Evolutionary conservation across 2,113 vertebrate species (phyloP).

Genomic region (Aldabrachelys gigantea): DNA sequence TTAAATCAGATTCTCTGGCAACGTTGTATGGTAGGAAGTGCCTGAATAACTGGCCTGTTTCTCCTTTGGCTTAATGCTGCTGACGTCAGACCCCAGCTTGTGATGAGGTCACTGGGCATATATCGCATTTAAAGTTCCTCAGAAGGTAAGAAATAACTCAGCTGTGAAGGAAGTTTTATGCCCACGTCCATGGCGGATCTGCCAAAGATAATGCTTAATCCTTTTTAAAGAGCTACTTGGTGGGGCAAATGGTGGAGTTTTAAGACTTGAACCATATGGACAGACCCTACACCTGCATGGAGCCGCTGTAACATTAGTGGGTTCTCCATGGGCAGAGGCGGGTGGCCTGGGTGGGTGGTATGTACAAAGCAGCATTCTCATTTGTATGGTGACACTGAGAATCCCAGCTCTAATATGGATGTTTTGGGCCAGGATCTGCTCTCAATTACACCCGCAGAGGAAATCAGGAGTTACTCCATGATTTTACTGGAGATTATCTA

Average conservation of each 20-base stretch:
- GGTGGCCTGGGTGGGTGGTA: background rate
- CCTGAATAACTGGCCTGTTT: constrained; percentile 22
- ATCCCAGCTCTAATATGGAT: fast-evolving
- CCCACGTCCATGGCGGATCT: fast-evolving
- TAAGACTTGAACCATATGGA: background rate
- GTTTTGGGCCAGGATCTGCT: background rate
- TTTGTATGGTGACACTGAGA: fast-evolving
- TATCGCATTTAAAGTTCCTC: constrained; percentile 57
- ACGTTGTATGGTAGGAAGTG: background rate
- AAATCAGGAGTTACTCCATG: constrained; percentile 22
- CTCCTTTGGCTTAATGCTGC: constrained; percentile 25
- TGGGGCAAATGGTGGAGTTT: background rate
- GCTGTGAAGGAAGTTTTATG: constrained; percentile 56
- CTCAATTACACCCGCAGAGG: background rate
- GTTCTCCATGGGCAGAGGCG: background rate
- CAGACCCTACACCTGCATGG: background rate
- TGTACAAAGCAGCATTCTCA: background rate
- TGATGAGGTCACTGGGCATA: constrained; percentile 51
- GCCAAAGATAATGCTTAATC: constrained; percentile 2
- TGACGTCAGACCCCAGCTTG: constrained; percentile 54
- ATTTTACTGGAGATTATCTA: constrained; percentile 7
- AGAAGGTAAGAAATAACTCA: constrained; percentile 68
- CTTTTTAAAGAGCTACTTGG: background rate
- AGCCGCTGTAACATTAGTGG: background rate
- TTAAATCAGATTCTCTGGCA: constrained; percentile 60